A percentile compares a stretch with the other conserved stretches of the same genome.
These are phyloP conservation scores for Oxyura jamaicensis DNA, from an alignment of 2,113 vertebrate species.

Conservation along the genomic window DNA sequence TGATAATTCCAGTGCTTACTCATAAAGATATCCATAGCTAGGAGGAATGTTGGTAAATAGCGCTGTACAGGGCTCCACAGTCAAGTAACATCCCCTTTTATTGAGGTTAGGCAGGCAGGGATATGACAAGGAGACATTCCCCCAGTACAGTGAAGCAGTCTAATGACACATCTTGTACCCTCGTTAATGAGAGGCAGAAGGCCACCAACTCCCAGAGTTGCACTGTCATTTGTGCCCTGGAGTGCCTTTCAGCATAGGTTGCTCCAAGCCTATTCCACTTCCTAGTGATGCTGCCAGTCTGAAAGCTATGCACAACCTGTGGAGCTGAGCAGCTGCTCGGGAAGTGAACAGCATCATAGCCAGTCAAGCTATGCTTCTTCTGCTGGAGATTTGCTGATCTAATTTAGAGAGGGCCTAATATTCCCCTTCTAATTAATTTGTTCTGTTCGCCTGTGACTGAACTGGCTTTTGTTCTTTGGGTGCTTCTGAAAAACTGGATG, in stretches of 20 bases:
- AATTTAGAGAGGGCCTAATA: conserved; percentile 7
- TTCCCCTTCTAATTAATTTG: conserved; percentile 58
- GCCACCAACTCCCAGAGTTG: neutral
- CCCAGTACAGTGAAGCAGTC: neutral
- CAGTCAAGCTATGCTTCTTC: neutral
- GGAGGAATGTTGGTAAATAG: neutral
- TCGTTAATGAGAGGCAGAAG: neutral
- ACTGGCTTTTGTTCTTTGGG: conserved; percentile 48
- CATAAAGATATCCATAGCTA: neutral
- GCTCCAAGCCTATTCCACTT: neutral
- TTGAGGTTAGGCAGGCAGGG: neutral
- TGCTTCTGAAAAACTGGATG: conserved; percentile 54
- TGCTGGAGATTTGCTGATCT: conserved; percentile 19
- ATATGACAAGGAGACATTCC: neutral
- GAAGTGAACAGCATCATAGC: neutral
- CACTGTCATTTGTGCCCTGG: neutral
- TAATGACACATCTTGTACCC: neutral
- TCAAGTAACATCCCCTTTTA: neutral
- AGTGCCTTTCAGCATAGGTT: neutral
- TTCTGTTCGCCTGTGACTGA: neutral
- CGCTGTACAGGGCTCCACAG: neutral
- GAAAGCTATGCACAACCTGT: neutral
- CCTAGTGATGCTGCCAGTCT: neutral
- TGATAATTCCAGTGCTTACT: neutral
- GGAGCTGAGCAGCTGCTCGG: conserved; percentile 8